Percentiles rank a stretch among this genome's conserved stretches.
Conservation (phyloP, 2,113 vertebrate genomes). For the Gobio gobio region DNA sequence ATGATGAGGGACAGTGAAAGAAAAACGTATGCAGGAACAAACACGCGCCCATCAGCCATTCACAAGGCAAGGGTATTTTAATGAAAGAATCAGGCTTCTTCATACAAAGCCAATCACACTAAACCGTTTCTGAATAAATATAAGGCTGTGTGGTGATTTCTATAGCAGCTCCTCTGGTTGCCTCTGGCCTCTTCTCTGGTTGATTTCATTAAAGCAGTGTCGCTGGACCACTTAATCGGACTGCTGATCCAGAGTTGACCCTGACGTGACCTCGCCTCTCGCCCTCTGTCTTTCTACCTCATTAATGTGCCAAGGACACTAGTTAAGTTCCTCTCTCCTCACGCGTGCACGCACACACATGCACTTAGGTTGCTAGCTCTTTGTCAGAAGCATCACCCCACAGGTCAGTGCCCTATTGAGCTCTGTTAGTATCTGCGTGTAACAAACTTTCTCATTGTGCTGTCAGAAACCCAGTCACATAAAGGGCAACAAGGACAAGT, state of each 20-base stretch:
- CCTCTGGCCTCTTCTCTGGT: conserved; percentile 15
- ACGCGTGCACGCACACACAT: conserved; percentile 8
- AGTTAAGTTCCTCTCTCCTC: conserved; percentile 22
- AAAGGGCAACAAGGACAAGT: conserved; percentile 18
- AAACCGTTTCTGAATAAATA: conserved; percentile 40
- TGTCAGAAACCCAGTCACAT: conserved; percentile 9
- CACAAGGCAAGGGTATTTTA: conserved; percentile 38
- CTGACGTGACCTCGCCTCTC: conserved; percentile 36
- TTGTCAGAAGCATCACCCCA: conserved; percentile 35
- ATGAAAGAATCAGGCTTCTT: conserved; percentile 45
- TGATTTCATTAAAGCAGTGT: conserved; percentile 46
- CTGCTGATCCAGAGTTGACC: conserved; percentile 40
- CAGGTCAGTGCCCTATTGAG: conserved; percentile 44
- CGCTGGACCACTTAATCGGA: conserved; percentile 46
- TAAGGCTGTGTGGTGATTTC: conserved; percentile 13
- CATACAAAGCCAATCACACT: conserved; percentile 44
- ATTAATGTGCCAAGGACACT: conserved; percentile 57
- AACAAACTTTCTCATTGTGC: conserved; percentile 27
- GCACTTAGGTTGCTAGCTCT: conserved; percentile 1
- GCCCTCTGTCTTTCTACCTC: conserved; percentile 45
- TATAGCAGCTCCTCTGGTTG: conserved; percentile 19
- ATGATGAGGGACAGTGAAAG: conserved; percentile 52
- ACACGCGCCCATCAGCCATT: conserved; percentile 48
- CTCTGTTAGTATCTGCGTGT: conserved; percentile 28
- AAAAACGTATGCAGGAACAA: conserved; percentile 17